These are phyloP conservation scores for Napeogenes sylphis DNA, from an alignment of 2,888 invertebrate species.

Conservation along the genomic window DNA sequence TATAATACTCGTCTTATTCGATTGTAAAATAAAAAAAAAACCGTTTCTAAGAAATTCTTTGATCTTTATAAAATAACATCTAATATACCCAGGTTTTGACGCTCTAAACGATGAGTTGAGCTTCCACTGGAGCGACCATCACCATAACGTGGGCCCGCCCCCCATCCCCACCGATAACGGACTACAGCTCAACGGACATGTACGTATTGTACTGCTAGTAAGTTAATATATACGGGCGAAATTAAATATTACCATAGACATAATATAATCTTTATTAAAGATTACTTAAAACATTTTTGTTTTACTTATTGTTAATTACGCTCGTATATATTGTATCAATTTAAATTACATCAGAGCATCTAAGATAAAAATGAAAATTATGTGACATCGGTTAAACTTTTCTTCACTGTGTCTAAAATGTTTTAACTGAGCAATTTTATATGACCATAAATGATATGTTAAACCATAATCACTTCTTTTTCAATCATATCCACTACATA, in stretches of 20 bases:
- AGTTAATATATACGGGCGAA: conserved; percentile 1
- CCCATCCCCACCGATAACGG: conserved; percentile 54
- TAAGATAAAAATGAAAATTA: no score
- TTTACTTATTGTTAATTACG: not conserved
- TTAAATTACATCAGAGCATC: no score
- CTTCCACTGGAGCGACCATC: conserved; percentile 84
- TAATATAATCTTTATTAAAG: no score
- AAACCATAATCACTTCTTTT: conserved; percentile 1
- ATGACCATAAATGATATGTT: no score
- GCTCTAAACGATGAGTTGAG: conserved; percentile 84
- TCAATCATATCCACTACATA: conserved; percentile 2
- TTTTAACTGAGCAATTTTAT: no score
- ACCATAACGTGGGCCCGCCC: conserved; percentile 78
- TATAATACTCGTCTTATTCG: no score
- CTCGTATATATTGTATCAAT: not conserved
- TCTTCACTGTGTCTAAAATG: no score
- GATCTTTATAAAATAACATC: not conserved
- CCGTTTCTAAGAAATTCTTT: no score
- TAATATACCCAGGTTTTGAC: conserved; percentile 77
- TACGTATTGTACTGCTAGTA: conserved; percentile 37
- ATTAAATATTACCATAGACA: not conserved
- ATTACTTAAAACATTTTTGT: no score
- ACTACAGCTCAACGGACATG: conserved; percentile 62
- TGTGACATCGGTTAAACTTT: no score
- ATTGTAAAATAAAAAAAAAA: no score